These are phyloP conservation scores for Dione vanillae DNA, from an alignment of 2,888 invertebrate species.

Conservation along the genomic window DNA sequence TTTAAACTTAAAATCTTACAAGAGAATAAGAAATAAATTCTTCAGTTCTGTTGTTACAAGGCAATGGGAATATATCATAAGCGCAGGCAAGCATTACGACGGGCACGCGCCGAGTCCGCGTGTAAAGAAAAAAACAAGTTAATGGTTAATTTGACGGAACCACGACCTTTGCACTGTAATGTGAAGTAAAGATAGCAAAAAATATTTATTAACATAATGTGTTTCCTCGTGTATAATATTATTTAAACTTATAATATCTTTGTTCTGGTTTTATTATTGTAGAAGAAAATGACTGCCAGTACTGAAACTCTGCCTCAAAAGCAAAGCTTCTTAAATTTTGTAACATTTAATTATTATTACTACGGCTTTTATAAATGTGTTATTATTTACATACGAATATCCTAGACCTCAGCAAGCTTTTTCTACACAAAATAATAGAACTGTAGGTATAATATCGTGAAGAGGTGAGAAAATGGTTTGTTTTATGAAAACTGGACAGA, in stretches of 20 bases:
- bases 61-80: slow-evolving; percentile 38
- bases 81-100: slow-evolving; percentile 43
- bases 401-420: background rate
- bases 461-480: slow-evolving; percentile 14
- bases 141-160: slow-evolving; percentile 42
- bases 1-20: background rate
- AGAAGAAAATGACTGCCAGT: background rate
- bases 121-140: slow-evolving; percentile 36
- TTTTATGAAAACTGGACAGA: slow-evolving; percentile 20
- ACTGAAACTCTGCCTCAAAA: too few species aligned
- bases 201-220: slow-evolving; percentile 18
- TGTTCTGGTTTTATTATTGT: background rate
- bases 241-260: slow-evolving; percentile 1
- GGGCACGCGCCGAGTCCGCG: slow-evolving; percentile 45
- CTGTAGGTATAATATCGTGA: background rate
- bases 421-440: slow-evolving; percentile 7
- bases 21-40: slow-evolving; percentile 38
- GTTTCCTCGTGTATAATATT: background rate
- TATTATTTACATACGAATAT: too few species aligned
- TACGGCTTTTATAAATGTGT: too few species aligned
- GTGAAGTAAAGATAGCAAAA: slow-evolving; percentile 16
- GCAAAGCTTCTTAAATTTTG: too few species aligned
- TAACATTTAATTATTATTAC: too few species aligned
- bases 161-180: slow-evolving; percentile 42
- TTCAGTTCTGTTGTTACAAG: slow-evolving; percentile 44